Conservation (phyloP, 2,888 invertebrate species). For the Blera fallax region DNA sequence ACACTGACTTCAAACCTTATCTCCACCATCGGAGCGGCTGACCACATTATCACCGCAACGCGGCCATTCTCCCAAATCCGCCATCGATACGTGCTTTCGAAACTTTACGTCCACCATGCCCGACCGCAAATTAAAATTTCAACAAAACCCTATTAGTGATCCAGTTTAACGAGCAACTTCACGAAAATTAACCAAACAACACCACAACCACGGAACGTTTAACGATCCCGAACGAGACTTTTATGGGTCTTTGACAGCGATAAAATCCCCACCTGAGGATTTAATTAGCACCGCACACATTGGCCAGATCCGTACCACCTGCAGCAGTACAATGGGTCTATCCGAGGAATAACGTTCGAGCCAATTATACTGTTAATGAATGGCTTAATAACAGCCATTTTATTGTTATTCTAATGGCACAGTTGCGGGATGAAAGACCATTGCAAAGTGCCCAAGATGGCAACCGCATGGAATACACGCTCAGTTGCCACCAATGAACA, state of each 20-base stretch:
- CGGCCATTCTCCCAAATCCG: slow-evolving; percentile 26
- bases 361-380: slow-evolving; percentile 68
- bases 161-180: slow-evolving; percentile 46
- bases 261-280: slow-evolving; percentile 68
- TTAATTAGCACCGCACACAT: slow-evolving; percentile 70
- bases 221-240: slow-evolving; percentile 51
- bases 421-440: slow-evolving; percentile 24
- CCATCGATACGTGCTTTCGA: slow-evolving; percentile 41
- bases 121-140: slow-evolving; percentile 48
- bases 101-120: not conserved
- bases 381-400: slow-evolving; percentile 61
- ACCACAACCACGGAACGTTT: slow-evolving; percentile 42
- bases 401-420: slow-evolving; percentile 53
- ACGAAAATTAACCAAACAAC: slow-evolving; percentile 54
- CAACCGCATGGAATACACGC: not conserved
- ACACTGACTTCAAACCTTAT: slow-evolving; percentile 8
- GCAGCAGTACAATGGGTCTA: slow-evolving; percentile 15
- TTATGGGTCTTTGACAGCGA: slow-evolving; percentile 45
- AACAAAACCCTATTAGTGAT: slow-evolving; percentile 50
- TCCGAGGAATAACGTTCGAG: slow-evolving; percentile 12
- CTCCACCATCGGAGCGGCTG: not conserved
- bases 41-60: slow-evolving; percentile 31
- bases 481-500: slow-evolving; percentile 30
- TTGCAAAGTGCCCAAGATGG: slow-evolving; percentile 48
- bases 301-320: slow-evolving; percentile 6